Percentiles rank a stretch among this genome's conserved stretches.
Evolutionary conservation across 2,113 vertebrate genomes (phyloP).

Genomic region (Calidris pygmaea): DNA sequence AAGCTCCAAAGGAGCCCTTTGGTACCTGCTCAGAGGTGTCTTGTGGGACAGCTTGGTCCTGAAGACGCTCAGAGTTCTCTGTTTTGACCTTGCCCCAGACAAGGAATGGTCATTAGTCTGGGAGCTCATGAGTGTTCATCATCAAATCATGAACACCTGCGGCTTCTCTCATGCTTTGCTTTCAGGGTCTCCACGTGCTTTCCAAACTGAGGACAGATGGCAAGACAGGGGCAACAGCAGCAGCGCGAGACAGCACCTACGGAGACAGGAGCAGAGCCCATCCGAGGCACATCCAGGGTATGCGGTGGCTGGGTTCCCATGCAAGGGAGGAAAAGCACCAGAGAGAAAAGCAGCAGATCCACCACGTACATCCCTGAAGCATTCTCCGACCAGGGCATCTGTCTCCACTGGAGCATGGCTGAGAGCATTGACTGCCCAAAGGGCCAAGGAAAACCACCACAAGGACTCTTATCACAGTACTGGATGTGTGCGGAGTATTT

Average conservation of each 20-base stretch:
- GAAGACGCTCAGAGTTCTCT: neutral
- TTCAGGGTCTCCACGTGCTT: neutral
- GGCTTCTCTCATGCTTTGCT: neutral
- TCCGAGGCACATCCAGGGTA: neutral
- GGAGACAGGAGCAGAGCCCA: neutral
- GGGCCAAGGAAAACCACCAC: neutral
- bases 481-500: neutral
- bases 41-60: neutral
- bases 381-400: neutral
- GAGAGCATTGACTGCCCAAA: neutral
- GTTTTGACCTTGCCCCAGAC: neutral
- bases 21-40: neutral
- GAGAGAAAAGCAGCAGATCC: neutral
- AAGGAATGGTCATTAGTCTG: neutral
- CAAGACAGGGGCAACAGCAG: neutral
- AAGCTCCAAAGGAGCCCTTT: neutral
- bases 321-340: neutral
- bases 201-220: neutral
- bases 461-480: neutral
- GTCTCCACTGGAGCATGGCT: neutral
- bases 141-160: neutral
- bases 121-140: accelerated
- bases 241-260: accelerated
- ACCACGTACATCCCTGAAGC: neutral
- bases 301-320: neutral